Base-by-base conservation (phyloP, 2,797 vertebrate genomes). In the Galago senegalensis region DNA sequence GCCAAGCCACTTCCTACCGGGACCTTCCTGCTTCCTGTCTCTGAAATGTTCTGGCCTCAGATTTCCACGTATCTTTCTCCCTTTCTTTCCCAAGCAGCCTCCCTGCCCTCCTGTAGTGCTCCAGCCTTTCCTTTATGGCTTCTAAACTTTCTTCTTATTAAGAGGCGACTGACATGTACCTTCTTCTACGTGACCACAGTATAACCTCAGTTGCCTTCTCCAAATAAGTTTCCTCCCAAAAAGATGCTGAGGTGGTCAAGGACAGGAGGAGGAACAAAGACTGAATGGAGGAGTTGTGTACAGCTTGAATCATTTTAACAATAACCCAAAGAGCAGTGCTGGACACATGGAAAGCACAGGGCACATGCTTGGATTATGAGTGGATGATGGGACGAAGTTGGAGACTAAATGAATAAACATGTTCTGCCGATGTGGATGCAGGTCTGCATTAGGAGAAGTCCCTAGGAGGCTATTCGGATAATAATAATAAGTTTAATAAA, bases 41-140 rank as follows among this genome's bases (percentile, higher is more conserved):
- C 72, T 34, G n/a, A 37, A 91, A 82, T 7, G 5, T 65, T 67
- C 83, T 60, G 65, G 63, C 53, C n/a, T 88, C 73, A 29, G 86
- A 27, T 37, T 4, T 21, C 72, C 37, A 17, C 5, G 1, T 5
- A 9, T 34, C 40, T 7, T 63, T 25, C 13, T 31, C 25, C 3
- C 17, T 40, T 37, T 2, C 27, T 27, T 37, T 53, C 27, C 40
- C 40, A 58, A 61, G 40, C 58, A 58, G 63, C 23, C 63, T 84
- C 20, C 56, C 14, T 3, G 1, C 20, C 29, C 2, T n/a, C 5
- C 0, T 31, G 9, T 3, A 7, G 31, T 0, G 0, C 27, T 34
- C 53, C 1, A 7, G 2, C 37, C 25, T 58, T 37, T 75, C n/a
- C 23, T 21, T 0, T 34, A 23, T 9, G 9, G 23, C 23, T 14